Evolutionary conservation across 2,113 vertebrate genomes (phyloP).

Genomic region (Phaethornis superciliosus): DNA sequence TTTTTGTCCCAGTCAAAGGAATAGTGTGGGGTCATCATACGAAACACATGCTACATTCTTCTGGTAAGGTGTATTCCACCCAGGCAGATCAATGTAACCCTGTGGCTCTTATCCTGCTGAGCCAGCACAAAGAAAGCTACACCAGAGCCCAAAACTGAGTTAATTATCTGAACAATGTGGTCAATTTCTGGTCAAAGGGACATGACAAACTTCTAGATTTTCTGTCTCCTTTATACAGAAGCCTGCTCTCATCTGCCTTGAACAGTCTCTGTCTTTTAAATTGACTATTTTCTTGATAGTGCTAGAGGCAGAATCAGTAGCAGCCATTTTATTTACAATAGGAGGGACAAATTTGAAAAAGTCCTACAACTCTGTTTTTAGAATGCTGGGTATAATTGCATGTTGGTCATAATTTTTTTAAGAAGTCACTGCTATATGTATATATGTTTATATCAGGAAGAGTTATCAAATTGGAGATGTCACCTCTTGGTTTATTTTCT

Average conservation of each 20-base stretch:
- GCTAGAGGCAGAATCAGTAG: not conserved
- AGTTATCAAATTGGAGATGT: not conserved
- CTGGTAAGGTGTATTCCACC: constrained; percentile 6
- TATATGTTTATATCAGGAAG: not conserved
- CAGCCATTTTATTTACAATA: not conserved
- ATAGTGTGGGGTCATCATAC: not conserved
- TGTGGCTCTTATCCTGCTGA: constrained; percentile 27
- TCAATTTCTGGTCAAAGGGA: not conserved
- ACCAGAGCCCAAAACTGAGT: not conserved
- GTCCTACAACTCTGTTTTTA: not conserved
- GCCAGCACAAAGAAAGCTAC: constrained; percentile 7
- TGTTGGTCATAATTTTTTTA: not conserved
- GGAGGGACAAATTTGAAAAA: not conserved
- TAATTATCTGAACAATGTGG: not conserved
- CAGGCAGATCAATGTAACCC: not conserved
- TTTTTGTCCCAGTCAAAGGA: not conserved
- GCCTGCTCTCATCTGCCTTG: not conserved
- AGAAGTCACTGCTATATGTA: not conserved
- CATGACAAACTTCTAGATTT: not conserved
- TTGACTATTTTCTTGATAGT: not conserved
- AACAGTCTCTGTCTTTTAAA: not conserved
- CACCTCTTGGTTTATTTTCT: constrained; percentile 16
- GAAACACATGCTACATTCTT: constrained; percentile 3
- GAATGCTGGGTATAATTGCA: not conserved
- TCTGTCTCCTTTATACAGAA: not conserved